These are phyloP conservation scores for Lepidochrysops patricia DNA, from an alignment of 2,888 invertebrate species.

Conservation along the genomic window DNA sequence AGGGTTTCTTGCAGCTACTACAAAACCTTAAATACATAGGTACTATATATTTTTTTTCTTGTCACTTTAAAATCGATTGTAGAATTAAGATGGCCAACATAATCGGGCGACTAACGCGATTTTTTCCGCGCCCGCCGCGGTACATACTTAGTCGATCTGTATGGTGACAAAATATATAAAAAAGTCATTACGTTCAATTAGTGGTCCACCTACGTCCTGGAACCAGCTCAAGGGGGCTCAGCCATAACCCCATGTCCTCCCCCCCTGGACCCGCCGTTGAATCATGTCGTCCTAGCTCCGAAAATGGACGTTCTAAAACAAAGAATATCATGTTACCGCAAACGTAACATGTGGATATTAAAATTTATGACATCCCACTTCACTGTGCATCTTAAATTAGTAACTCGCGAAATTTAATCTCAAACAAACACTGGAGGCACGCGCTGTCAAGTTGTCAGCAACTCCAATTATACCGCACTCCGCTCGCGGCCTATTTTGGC, in stretches of 20 bases:
- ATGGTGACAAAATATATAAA: too few species aligned
- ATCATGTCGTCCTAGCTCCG: not conserved
- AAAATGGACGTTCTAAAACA: not conserved
- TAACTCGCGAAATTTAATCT: constrained; percentile 21
- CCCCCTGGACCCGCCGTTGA: not conserved
- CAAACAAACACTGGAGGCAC: constrained; percentile 21
- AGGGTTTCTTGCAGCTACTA: too few species aligned
- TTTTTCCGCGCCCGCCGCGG: too few species aligned
- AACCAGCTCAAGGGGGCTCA: too few species aligned
- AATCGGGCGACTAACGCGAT: too few species aligned
- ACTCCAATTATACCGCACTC: constrained; percentile 27
- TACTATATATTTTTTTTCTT: too few species aligned
- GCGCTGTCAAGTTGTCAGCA: constrained; percentile 26
- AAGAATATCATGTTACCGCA: not conserved
- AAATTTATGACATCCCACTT: constrained; percentile 2
- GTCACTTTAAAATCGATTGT: too few species aligned
- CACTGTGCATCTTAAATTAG: constrained; percentile 13
- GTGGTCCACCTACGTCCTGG: too few species aligned
- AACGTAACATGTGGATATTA: constrained; percentile 3
- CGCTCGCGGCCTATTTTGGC: constrained; percentile 17
- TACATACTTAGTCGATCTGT: too few species aligned
- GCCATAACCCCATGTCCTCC: not conserved
- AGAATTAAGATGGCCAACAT: too few species aligned
- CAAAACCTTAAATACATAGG: too few species aligned
- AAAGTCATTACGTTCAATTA: too few species aligned